phyloP scores from a whole-genome alignment of 2,113 vertebrate genomes.

The Pangasianodon gigas region DNA sequence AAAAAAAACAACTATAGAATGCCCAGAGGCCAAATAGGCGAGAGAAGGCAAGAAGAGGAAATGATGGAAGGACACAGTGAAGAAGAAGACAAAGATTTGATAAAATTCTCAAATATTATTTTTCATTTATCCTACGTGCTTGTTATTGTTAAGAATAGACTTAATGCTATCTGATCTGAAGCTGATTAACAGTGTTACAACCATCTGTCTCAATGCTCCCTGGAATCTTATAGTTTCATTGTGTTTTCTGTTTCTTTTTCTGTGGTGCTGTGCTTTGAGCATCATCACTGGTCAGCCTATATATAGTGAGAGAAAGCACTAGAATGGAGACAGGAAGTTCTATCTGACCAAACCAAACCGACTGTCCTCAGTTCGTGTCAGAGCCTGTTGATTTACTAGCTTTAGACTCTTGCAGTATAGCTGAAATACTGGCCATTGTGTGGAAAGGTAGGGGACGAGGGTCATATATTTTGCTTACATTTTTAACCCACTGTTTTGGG shows the following conservation, averaged over 20 bases:
- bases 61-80: not conserved
- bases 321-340: not conserved
- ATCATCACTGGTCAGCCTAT: not conserved
- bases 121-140: not conserved
- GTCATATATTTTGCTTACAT: not conserved
- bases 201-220: not conserved
- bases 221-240: not conserved
- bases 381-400: slow-evolving; percentile 2
- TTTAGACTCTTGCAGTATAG: not conserved
- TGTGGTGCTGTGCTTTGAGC: no score
- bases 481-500: not conserved
- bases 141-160: not conserved
- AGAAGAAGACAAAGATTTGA: not conserved
- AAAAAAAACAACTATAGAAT: not conserved
- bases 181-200: not conserved
- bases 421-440: not conserved
- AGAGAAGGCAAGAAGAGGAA: not conserved
- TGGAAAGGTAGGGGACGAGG: not conserved
- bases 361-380: not conserved
- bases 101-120: not conserved
- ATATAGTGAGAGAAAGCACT: not conserved
- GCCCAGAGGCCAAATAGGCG: not conserved
- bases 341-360: not conserved
- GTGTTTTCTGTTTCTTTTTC: not conserved
- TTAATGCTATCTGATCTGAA: not conserved